Evolutionary conservation across 2,113 vertebrate genomes (phyloP).

Genomic region (Plecotus auritus): DNA sequence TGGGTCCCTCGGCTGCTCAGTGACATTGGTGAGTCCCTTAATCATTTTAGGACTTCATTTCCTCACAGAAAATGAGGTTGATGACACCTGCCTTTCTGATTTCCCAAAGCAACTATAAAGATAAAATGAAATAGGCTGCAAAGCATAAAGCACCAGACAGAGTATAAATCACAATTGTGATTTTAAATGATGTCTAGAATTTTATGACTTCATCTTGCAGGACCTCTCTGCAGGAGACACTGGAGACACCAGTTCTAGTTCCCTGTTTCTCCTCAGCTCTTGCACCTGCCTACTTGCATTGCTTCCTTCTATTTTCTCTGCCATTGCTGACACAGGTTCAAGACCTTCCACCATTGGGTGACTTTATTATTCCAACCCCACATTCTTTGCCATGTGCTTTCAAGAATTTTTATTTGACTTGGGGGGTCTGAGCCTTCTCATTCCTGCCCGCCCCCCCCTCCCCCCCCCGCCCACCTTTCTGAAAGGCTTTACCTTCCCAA

Average conservation of each 20-base stretch:
- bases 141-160: conserved; percentile 14
- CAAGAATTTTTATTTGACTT: not conserved
- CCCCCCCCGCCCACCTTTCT: not conserved
- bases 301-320: not conserved
- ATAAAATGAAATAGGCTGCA: conserved; percentile 54
- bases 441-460: not conserved
- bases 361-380: not conserved
- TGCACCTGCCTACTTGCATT: not conserved
- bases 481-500: not conserved
- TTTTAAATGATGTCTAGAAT: conserved; percentile 28
- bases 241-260: not conserved
- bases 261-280: not conserved
- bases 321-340: not conserved
- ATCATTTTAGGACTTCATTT: conserved; percentile 5
- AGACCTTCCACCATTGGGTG: not conserved
- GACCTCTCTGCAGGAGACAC: not conserved
- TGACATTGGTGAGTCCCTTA: conserved; percentile 27
- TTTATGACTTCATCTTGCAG: not conserved
- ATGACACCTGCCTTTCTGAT: conserved; percentile 37
- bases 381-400: not conserved
- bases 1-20: not conserved
- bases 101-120: conserved; percentile 63
- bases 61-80: conserved; percentile 24
- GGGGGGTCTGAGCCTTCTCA: not conserved
- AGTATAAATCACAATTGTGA: conserved; percentile 26